Base-by-base conservation (phyloP, 2,113 vertebrate genomes). In the Mustela lutreola region DNA sequence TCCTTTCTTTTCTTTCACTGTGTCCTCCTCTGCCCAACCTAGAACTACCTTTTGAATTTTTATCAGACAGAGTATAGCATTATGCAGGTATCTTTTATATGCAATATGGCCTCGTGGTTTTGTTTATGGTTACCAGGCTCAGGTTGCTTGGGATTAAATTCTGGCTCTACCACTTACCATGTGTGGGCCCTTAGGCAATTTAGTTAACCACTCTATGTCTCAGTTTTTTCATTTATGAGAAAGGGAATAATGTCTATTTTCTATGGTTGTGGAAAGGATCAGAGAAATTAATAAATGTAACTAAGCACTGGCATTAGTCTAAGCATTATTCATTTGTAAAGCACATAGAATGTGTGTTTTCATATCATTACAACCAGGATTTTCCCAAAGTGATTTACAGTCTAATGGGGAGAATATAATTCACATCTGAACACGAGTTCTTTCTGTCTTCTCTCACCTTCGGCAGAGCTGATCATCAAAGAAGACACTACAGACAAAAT, bases 391-490 rank as follows among this genome's bases (percentile, higher is more conserved):
- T 11, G 33, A 62, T 12, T 60, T 80, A 63, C 2, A 67, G 75
- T 11, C 53, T 63, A 42, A 8, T 83, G 86, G 91, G 53, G 76
- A 16, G 60, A 2, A 0, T 26, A 4, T 95, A 33, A 82, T 78
- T 97, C 65, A 26, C 19, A 45, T 76, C 14, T 67, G 42, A 50
- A 85, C 4, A 62, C 10, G 60, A 87, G 90, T 16, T 62, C 95
- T 36, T 16, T 62, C 95, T 36, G 81, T 42, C 21, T 50, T 89
- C 31, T 82, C 7, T 78, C 84, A 89, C n/a, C 39, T 93, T 97
- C 60, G 31, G 78, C 89, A 89, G 96, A 97, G 92, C 96, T 98
- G 81, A 70, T 63, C 67, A 42, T 48, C 31, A 98, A 96, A 97
- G 95, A 95, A 24, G 97, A 97, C 21, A 56, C 31, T 0, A 26